Conservation (phyloP, 2,888 invertebrate species). For the Hemaris fuciformis region DNA sequence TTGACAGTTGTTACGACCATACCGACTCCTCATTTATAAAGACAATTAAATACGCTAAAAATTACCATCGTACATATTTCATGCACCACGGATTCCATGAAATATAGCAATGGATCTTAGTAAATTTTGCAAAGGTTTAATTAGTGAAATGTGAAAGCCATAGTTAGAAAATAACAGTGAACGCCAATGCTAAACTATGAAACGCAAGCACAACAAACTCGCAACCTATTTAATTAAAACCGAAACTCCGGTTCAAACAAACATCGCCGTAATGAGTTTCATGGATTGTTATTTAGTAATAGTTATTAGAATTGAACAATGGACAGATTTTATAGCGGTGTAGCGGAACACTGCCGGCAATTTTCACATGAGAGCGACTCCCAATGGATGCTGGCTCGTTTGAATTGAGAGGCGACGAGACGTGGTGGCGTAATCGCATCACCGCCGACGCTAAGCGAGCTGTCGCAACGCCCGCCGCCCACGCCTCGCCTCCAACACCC, state of each 20-base stretch:
- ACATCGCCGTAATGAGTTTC: slow-evolving; percentile 43
- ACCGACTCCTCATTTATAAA: too few relatives aligned
- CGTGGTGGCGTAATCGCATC: slow-evolving; percentile 87
- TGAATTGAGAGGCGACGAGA: slow-evolving; percentile 83
- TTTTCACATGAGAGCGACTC: slow-evolving; percentile 73
- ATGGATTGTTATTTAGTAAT: slow-evolving; percentile 74
- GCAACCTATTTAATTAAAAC: slow-evolving; percentile 19
- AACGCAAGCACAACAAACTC: slow-evolving; percentile 11
- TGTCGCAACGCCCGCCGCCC: slow-evolving; percentile 35
- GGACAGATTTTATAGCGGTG: slow-evolving; percentile 64
- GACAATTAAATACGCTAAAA: too few relatives aligned
- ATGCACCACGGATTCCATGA: too few relatives aligned
- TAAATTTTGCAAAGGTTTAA: too few relatives aligned
- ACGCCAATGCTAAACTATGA: not conserved
- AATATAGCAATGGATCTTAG: too few relatives aligned
- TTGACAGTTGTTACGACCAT: too few relatives aligned
- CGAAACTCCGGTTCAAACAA: slow-evolving; percentile 13
- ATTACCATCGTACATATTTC: too few relatives aligned
- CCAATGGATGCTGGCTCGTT: slow-evolving; percentile 61
- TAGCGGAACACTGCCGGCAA: slow-evolving; percentile 72
- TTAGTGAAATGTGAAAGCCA: too few relatives aligned
- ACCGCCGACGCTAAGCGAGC: slow-evolving; percentile 54
- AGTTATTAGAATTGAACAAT: slow-evolving; percentile 78
- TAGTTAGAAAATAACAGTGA: too few relatives aligned
- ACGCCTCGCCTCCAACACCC: slow-evolving; percentile 41